Percentiles rank a stretch among this genome's conserved stretches.
These are phyloP conservation scores for Drosophila cracens DNA, from an alignment of 2,888 invertebrate species.

Conservation along the genomic window DNA sequence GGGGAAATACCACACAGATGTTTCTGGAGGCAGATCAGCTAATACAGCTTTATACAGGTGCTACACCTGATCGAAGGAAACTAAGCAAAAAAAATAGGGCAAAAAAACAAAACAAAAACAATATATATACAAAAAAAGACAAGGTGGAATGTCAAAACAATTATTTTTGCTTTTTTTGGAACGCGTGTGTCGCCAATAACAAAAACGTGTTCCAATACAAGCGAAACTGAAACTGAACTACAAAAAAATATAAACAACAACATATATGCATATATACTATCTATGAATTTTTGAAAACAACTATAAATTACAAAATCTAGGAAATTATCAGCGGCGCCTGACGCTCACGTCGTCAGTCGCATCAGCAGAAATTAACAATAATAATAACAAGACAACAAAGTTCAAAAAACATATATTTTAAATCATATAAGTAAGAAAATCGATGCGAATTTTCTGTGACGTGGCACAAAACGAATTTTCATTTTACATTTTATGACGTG, in stretches of 20 bases:
- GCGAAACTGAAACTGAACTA: neutral
- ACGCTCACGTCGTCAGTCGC: slow-evolving; percentile 1
- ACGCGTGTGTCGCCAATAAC: slow-evolving; percentile 63
- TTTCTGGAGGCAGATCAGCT: neutral
- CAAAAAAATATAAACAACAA: neutral
- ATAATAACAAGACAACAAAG: slow-evolving; percentile 25
- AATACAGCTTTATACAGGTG: slow-evolving; percentile 44
- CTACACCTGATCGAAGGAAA: neutral
- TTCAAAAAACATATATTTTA: slow-evolving; percentile 55
- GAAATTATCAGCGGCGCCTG: slow-evolving; percentile 64
- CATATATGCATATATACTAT: slow-evolving; percentile 3
- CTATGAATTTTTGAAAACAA: slow-evolving; percentile 58
- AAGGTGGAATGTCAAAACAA: slow-evolving; percentile 17
- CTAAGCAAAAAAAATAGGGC: slow-evolving; percentile 12
- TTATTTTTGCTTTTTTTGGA: slow-evolving; percentile 2
- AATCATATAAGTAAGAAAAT: neutral
- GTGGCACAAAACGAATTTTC: slow-evolving; percentile 23
- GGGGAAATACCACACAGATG: slow-evolving; percentile 53
- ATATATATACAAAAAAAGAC: neutral
- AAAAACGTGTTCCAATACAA: slow-evolving; percentile 51
- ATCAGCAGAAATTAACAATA: slow-evolving; percentile 50
- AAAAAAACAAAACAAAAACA: neutral
- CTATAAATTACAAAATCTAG: slow-evolving; percentile 77
- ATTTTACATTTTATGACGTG: slow-evolving; percentile 38
- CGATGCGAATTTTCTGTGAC: slow-evolving; percentile 30